Percentiles rank a stretch among this genome's conserved stretches.
Conservation (phyloP, 2,888 invertebrate species). For the Trichogramma evanescens region DNA sequence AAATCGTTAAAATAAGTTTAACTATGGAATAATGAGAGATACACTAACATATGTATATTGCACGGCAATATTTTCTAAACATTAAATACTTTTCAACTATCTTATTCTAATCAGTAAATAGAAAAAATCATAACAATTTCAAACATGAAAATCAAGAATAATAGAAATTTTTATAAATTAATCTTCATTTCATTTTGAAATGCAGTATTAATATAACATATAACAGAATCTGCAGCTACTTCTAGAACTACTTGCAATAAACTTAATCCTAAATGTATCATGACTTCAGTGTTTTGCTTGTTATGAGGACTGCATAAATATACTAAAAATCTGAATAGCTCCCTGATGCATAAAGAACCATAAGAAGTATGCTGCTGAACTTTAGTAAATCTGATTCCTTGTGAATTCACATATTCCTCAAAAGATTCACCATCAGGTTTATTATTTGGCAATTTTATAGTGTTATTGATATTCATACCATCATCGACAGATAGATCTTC, state of each 20-base stretch:
- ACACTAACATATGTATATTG: too few species aligned
- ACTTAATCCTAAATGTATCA: slow-evolving; percentile 89
- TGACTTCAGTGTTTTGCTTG: slow-evolving; percentile 80
- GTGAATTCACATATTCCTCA: slow-evolving; percentile 77
- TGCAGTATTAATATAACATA: neutral
- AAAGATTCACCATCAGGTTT: slow-evolving; percentile 34
- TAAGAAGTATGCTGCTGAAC: slow-evolving; percentile 71
- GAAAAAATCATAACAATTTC: slow-evolving; percentile 31
- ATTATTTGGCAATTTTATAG: slow-evolving; percentile 23
- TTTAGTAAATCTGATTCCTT: slow-evolving; percentile 82
- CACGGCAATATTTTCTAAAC: too few species aligned
- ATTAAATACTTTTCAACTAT: too few species aligned
- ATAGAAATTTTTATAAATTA: too few species aligned
- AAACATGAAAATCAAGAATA: too few species aligned
- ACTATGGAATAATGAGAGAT: too few species aligned
- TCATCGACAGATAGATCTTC: slow-evolving; percentile 39
- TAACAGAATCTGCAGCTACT: slow-evolving; percentile 75
- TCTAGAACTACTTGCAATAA: slow-evolving; percentile 92
- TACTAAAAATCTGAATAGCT: slow-evolving; percentile 85
- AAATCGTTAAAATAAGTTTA: too few species aligned
- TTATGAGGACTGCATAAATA: slow-evolving; percentile 90
- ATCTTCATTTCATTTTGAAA: slow-evolving; percentile 1
- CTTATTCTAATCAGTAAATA: slow-evolving; percentile 65
- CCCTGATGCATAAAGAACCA: slow-evolving; percentile 89
- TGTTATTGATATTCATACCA: slow-evolving; percentile 3